Conservation (phyloP, 2,888 invertebrate species). For the Onchidella celtica region DNA sequence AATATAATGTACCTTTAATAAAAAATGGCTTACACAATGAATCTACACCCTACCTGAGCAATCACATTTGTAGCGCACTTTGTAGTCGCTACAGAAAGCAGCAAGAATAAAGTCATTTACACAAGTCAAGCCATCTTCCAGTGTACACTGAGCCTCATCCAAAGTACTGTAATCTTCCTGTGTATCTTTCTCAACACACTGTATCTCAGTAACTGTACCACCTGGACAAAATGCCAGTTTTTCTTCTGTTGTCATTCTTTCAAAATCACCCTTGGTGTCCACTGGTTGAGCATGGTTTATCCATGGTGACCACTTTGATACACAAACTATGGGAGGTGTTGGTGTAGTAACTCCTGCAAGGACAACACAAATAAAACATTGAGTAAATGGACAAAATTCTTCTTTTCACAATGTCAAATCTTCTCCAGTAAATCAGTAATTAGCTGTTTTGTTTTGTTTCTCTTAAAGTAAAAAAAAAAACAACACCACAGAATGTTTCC, state of each 20-base stretch:
- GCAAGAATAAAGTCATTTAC: conserved; percentile 51
- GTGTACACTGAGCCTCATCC: conserved; percentile 67
- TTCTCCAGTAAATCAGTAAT: no score
- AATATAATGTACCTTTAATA: no score
- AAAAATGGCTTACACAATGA: no score
- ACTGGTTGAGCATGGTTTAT: conserved; percentile 60
- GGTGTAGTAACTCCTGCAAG: no score
- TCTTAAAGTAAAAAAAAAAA: no score
- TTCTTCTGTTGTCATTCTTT: conserved; percentile 63
- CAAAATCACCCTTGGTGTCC: conserved; percentile 64
- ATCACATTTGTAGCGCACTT: conserved; percentile 74
- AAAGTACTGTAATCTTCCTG: conserved; percentile 59
- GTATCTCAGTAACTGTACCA: conserved; percentile 67
- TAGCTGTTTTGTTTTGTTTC: no score
- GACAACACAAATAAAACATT: no score
- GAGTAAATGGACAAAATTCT: no score
- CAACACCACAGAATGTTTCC: no score
- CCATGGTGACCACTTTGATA: conserved; percentile 51
- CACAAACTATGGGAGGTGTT: neutral
- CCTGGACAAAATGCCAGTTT: conserved; percentile 61
- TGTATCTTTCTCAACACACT: conserved; percentile 67
- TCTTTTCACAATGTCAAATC: no score
- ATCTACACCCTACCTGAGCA: conserved; percentile 82
- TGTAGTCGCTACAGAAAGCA: conserved; percentile 66
- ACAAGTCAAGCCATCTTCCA: conserved; percentile 88